These are phyloP conservation scores for Chrysolophus pictus DNA, from an alignment of 2,797 vertebrate genomes.

Conservation along the genomic window DNA sequence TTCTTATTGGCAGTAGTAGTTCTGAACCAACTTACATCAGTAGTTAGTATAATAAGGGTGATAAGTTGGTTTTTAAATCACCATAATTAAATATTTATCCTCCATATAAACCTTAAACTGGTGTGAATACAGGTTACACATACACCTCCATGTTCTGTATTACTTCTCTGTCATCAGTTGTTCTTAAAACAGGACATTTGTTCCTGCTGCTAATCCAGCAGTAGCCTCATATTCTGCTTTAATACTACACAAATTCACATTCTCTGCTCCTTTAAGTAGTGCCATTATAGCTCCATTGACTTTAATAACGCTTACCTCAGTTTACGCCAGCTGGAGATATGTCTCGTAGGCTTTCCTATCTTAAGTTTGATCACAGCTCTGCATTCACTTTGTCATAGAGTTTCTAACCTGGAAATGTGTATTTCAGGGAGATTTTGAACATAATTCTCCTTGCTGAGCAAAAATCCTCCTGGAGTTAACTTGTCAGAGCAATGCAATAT, in stretches of 20 bases:
- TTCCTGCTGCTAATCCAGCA: background rate
- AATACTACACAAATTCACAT: background rate
- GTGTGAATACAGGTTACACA: background rate
- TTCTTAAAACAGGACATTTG: background rate
- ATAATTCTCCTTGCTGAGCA: slow-evolving; percentile 60
- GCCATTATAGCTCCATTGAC: background rate
- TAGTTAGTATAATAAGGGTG: background rate
- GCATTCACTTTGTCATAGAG: slow-evolving; percentile 19
- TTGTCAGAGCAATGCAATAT: slow-evolving; percentile 65
- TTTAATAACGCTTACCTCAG: background rate
- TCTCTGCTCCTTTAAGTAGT: slow-evolving; percentile 21
- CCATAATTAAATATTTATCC: background rate
- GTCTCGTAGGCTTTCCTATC: slow-evolving; percentile 7
- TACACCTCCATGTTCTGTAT: background rate
- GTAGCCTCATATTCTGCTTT: background rate
- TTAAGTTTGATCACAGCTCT: slow-evolving; percentile 47
- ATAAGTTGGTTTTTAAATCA: background rate
- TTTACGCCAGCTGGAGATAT: slow-evolving; percentile 24
- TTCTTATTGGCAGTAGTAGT: background rate
- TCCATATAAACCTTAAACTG: rapidly evolving
- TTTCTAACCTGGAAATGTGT: slow-evolving; percentile 48
- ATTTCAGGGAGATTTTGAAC: slow-evolving; percentile 50
- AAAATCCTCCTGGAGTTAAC: slow-evolving; percentile 54
- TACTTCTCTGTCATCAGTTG: background rate
- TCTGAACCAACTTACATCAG: background rate